Base-by-base conservation (phyloP, 2,113 vertebrate genomes). In the Xiphias gladius region DNA sequence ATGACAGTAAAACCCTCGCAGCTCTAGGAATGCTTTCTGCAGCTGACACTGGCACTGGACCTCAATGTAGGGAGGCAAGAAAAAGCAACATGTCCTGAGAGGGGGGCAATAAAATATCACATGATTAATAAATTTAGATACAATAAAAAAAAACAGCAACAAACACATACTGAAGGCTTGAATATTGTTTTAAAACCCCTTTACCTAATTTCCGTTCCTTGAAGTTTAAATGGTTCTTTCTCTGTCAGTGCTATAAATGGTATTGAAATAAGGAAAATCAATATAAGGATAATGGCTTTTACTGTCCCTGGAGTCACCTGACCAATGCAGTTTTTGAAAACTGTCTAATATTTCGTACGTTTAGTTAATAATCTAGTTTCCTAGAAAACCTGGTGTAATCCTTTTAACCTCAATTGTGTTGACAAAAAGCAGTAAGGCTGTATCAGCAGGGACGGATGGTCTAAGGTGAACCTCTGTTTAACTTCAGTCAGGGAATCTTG, bases 291-390 rank as follows among this genome's bases (percentile, higher is more conserved):
- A 59, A 86, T 77, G 55, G 50, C 46, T 87, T 83, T 74, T 35
- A 48, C 75, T 75, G 68, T 74, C 62, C 69, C 57, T 64, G 50
- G 64, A 61, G 77, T 87, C 66, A 80, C 82, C 76, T 81, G 74
- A 30, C 9, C 26, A 30, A n/a, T 61, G 79, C 55, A 78, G 66
- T 83, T 78, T 24, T 59, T 73, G 57, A 66, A 81, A 82, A 30
- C 55, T n/a, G 9, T 28, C 28, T 82, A 14, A 66, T 82, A 79
- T 69, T 66, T 80, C 81, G 32, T 59, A 87, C 24, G 43, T 57
- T 70, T 48, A 62, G 35, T 78, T 64, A 88, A 82, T 88, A 76
- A 86, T 85, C 80, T 59, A 82, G 50, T 77, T 86, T 86, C 64
- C 80, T 76, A 30, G n/a, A 77, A 80, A 82, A 24, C 30, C 16